Conservation (phyloP, 2,113 vertebrate genomes). For the Melospiza georgiana region DNA sequence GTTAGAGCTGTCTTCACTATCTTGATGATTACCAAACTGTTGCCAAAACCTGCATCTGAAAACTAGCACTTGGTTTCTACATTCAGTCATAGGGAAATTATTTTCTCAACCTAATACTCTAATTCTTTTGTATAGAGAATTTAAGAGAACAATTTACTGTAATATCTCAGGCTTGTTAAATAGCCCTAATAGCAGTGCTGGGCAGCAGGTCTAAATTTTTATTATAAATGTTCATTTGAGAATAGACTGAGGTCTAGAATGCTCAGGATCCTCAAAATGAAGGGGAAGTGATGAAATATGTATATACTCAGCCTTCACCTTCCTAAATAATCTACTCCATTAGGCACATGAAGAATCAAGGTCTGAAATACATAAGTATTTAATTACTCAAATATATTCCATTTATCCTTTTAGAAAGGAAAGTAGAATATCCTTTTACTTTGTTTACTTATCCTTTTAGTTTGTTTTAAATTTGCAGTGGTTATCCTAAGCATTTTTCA, state of each 20-base stretch:
- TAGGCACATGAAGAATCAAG: neutral
- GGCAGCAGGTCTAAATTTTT: neutral
- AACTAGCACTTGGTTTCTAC: neutral
- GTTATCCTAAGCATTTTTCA: neutral
- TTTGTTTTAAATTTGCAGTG: neutral
- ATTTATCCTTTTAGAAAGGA: neutral
- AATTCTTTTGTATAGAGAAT: neutral
- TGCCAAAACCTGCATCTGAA: slow-evolving; percentile 8
- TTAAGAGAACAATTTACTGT: neutral
- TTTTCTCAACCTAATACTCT: neutral
- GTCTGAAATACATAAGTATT: neutral
- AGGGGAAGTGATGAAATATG: neutral
- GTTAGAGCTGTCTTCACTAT: neutral
- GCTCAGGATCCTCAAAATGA: neutral
- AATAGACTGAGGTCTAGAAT: neutral
- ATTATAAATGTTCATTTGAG: neutral
- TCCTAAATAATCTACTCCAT: neutral
- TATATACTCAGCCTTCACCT: neutral
- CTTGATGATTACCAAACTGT: neutral
- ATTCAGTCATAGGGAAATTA: neutral
- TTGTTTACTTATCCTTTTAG: neutral
- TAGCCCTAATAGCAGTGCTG: neutral
- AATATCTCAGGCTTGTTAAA: neutral
- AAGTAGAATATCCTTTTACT: neutral
- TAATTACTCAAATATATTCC: neutral